phyloP scores from a whole-genome alignment of 2,888 invertebrate species.

The Apotomis turbidana region DNA sequence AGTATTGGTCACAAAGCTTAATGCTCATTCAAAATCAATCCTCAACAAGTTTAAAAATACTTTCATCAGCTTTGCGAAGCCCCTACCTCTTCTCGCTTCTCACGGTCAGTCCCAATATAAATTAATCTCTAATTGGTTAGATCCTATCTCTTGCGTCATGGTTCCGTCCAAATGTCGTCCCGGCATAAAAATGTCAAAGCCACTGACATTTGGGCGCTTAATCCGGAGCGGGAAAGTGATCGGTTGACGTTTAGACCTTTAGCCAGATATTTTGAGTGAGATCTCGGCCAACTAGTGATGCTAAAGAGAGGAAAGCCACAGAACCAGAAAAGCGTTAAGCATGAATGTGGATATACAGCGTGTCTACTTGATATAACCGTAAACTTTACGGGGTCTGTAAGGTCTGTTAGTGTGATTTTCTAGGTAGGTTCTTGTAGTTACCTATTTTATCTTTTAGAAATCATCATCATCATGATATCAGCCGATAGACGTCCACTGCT shows the following conservation, averaged over 20 bases:
- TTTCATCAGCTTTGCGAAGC: slow-evolving; percentile 14
- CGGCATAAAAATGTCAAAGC: slow-evolving; percentile 81
- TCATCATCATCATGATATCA: too few species aligned
- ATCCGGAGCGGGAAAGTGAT: slow-evolving; percentile 76
- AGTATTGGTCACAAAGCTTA: too few species aligned
- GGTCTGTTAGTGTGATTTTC: too few species aligned
- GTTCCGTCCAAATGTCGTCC: slow-evolving; percentile 71
- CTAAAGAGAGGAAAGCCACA: too few species aligned
- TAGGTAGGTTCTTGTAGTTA: too few species aligned
- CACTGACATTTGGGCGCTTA: slow-evolving; percentile 79
- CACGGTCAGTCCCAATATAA: slow-evolving; percentile 53
- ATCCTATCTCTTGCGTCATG: slow-evolving; percentile 73
- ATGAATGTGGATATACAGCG: too few species aligned
- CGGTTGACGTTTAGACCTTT: slow-evolving; percentile 55
- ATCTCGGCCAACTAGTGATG: slow-evolving; percentile 16
- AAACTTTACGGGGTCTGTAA: too few species aligned
- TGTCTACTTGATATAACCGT: too few species aligned
- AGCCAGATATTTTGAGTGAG: slow-evolving; percentile 24
- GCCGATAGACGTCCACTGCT: too few species aligned
- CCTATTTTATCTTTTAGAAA: too few species aligned
- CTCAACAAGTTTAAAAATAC: not conserved
- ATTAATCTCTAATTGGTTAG: slow-evolving; percentile 80
- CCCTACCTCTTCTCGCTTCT: slow-evolving; percentile 22
- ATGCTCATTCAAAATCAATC: not conserved
- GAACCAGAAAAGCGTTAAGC: too few species aligned